Conservation (phyloP, 1,140 invertebrate species). For the Panagrolaimus sp. region DNA sequence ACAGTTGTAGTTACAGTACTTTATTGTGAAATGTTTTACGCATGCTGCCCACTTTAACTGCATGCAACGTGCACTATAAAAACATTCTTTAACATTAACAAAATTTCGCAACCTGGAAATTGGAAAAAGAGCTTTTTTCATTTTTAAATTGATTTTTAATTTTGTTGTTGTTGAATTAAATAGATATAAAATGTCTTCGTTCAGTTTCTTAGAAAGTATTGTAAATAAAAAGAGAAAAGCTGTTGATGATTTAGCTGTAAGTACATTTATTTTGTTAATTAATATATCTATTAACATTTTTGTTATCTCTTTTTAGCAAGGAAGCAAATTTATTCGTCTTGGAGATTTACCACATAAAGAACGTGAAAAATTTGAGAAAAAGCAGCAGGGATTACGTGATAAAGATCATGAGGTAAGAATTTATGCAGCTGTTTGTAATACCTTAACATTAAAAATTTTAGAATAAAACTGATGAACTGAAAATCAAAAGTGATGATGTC, state of each 20-base stretch:
- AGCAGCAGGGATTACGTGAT: background rate
- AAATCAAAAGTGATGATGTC: background rate
- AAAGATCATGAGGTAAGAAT: constrained; percentile 9
- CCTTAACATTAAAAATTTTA: background rate
- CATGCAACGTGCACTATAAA: too few relatives aligned
- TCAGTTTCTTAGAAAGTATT: background rate
- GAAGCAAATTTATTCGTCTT: constrained; percentile 10
- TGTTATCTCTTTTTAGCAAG: background rate
- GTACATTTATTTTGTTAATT: background rate
- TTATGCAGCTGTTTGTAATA: background rate
- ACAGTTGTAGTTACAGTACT: too few relatives aligned
- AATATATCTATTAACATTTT: background rate
- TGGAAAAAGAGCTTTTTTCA: too few relatives aligned
- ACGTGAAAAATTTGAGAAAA: background rate
- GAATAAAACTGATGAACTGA: constrained; percentile 8
- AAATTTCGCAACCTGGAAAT: too few relatives aligned
- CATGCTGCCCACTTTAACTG: too few relatives aligned
- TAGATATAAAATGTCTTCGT: background rate
- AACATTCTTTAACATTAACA: too few relatives aligned
- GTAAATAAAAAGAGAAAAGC: constrained; percentile 7
- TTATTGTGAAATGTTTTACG: too few relatives aligned
- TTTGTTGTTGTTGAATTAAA: too few relatives aligned
- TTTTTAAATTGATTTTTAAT: too few relatives aligned
- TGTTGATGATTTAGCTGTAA: constrained; percentile 9
- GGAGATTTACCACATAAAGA: constrained; percentile 1